Base-by-base conservation (phyloP, 2,888 invertebrate species). In the Drosophila buzzatii region DNA sequence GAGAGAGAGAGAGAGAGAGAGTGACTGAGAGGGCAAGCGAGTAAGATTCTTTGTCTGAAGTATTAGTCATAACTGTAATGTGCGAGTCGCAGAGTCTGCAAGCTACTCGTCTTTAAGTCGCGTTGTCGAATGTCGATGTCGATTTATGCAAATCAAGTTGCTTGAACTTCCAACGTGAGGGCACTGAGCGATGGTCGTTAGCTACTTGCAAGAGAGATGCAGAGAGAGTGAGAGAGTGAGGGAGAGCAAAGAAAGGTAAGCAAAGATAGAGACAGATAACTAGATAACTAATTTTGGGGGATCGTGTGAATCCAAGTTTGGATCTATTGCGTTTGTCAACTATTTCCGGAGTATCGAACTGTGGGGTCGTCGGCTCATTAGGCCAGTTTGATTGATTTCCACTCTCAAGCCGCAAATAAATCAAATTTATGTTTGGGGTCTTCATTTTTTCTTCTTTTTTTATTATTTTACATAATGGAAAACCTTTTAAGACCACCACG, bases 101-200 rank as follows among this genome's bases (percentile, higher is more conserved):
- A 39, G 47, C 31, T 71, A 51, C 35, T 51, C 63, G 41, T 66
- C 44, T 52, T 45, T 53, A 56, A 68, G 78, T 60, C 51, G 3
- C 33, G 18, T 35, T 51, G 51, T 14, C 63, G 44, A 73, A 74
- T 55, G 51, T 33, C 51, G 51, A 33, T 53, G 62, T 74, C 72
- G 69, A 41, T 86, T 76, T 82, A 89, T 87, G 89, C 67, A 69
- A 89, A 89, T 84, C 84, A 81, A 83, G 81, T 85, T 81, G 84
- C 64, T 83, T 84, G 89, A 89, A 89, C 84, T 81, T 67, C 45
- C 49, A 12, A 37, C 35, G 23, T 12, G 3, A 27, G 33, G 6
- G 16, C 7, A 7, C 39, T 16, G 16, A 39, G 39, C 44, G 56
- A 63, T 72, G 80, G 68, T 58, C 65, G 66, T 77, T 64, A 61